These are phyloP conservation scores for Actinernus sp. DNA, from an alignment of 92 coral and sea anemone species.

Conservation along the genomic window DNA sequence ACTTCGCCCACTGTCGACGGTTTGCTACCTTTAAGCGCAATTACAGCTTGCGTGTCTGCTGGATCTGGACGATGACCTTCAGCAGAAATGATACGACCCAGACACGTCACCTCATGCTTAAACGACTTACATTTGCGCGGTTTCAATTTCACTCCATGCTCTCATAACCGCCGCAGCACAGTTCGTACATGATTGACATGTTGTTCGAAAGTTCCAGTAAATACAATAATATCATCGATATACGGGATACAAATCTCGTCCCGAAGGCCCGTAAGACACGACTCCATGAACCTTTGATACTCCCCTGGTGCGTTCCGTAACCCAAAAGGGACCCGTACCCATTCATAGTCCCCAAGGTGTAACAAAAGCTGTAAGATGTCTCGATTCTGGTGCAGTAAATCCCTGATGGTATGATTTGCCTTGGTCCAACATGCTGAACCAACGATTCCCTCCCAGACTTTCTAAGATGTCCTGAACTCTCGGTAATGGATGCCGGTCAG, in stretches of 20 bases:
- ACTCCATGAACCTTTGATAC: constrained; percentile 29
- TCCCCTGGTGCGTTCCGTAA: constrained; percentile 52
- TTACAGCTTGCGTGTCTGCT: constrained; percentile 18
- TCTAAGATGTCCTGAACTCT: constrained; percentile 14
- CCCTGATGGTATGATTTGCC: constrained; percentile 48
- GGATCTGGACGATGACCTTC: constrained; percentile 42
- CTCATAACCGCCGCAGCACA: constrained; percentile 13
- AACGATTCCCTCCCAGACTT: constrained; percentile 18
- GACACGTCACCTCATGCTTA: constrained; percentile 13
- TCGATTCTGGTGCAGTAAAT: constrained; percentile 43
- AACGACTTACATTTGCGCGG: constrained; percentile 26
- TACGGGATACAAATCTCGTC: constrained; percentile 60
- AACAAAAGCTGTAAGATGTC: constrained; percentile 52
- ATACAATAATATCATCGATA: constrained; percentile 66
- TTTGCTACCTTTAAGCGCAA: constrained; percentile 6
- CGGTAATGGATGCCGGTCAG: constrained; percentile 43
- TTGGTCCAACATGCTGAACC: constrained; percentile 7
- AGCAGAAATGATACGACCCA: constrained; percentile 38
- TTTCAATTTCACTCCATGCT: constrained; percentile 21
- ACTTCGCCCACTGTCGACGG: constrained; percentile 27
- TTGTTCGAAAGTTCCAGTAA: constrained; percentile 48
- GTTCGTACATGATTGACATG: constrained; percentile 32
- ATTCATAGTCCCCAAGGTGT: constrained; percentile 59
- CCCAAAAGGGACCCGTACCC: constrained; percentile 50
- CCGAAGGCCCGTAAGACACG: constrained; percentile 13